A percentile compares a stretch with the other conserved stretches of the same genome.
These are phyloP conservation scores for Halichoerus grypus DNA, from an alignment of 2,113 vertebrate species.

Conservation along the genomic window DNA sequence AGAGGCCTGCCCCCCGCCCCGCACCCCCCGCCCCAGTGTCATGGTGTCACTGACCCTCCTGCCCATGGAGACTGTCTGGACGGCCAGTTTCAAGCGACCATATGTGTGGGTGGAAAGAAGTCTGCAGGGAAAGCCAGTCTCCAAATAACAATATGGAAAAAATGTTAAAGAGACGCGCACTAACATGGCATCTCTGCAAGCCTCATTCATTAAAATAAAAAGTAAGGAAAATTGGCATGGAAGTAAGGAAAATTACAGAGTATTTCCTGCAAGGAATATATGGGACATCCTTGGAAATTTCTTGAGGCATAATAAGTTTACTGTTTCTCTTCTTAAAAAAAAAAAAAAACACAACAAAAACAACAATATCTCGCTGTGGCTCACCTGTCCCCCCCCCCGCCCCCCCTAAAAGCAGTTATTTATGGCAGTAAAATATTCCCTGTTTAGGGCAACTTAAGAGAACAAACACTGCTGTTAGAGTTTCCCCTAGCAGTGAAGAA, in stretches of 20 bases:
- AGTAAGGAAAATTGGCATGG: conserved; percentile 81
- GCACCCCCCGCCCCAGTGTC: background rate
- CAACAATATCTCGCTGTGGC: conserved; percentile 68
- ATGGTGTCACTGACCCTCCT: background rate
- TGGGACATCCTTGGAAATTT: conserved; percentile 86
- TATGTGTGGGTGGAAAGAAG: background rate
- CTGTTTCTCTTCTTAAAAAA: conserved; percentile 79
- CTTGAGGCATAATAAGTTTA: conserved; percentile 78
- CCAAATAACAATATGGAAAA: conserved; percentile 77
- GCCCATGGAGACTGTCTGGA: background rate
- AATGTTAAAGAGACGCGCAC: conserved; percentile 9
- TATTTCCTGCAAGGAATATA: conserved; percentile 85
- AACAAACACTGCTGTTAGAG: conserved; percentile 55
- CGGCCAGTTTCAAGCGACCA: background rate
- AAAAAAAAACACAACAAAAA: conserved; percentile 59
- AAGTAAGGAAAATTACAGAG: conserved; percentile 74
- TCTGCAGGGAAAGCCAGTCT: conserved; percentile 44
- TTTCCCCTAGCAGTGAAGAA: conserved; percentile 56
- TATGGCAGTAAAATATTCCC: conserved; percentile 71
- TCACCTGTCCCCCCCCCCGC: conserved; percentile 81
- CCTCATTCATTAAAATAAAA: conserved; percentile 80
- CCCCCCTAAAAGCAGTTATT: conserved; percentile 71
- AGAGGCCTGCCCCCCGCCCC: background rate
- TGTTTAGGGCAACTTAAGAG: conserved; percentile 39
- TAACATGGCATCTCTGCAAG: background rate